Percentiles rank a stretch among this genome's conserved stretches.
Conservation (phyloP, 1,140 invertebrate genomes). For the Callitettix versicolor region DNA sequence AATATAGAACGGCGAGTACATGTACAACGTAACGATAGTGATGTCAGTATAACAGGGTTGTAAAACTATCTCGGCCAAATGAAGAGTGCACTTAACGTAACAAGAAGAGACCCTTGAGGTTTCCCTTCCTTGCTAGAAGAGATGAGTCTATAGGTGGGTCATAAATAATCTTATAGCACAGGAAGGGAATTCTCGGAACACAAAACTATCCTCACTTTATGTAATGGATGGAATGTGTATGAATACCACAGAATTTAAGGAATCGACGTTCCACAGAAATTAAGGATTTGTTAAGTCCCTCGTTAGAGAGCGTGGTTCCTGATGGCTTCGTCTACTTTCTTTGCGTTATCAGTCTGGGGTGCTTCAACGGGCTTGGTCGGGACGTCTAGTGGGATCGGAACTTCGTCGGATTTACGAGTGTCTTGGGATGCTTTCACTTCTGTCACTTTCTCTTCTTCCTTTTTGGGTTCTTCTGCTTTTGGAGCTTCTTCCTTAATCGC, state of each 20-base stretch:
- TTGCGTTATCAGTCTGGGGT: neutral
- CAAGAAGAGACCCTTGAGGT: constrained; percentile 1
- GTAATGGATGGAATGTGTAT: too few species aligned
- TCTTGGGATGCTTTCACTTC: constrained; percentile 2
- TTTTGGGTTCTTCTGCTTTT: neutral
- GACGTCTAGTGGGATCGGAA: too few species aligned
- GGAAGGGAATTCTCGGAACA: constrained; percentile 6
- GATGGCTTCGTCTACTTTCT: neutral
- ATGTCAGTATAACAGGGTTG: neutral
- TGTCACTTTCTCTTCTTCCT: neutral
- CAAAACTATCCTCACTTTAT: too few species aligned
- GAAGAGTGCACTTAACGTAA: constrained; percentile 5
- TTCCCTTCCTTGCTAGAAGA: constrained; percentile 18
- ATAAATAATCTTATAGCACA: constrained; percentile 16
- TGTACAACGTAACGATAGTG: neutral
- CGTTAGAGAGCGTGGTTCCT: constrained; percentile 10
- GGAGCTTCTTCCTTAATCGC: neutral
- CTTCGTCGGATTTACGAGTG: constrained; percentile 1
- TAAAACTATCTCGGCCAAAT: constrained; percentile 6
- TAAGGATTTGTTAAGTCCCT: neutral
- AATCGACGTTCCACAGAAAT: too few species aligned
- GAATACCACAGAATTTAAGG: too few species aligned
- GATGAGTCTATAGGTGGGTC: constrained; percentile 7
- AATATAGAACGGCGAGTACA: constrained; percentile 7
- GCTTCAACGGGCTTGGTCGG: neutral